A percentile compares a stretch with the other conserved stretches of the same genome.
phyloP scores from a whole-genome alignment of 2,888 invertebrate genomes.

The Drosophila leonis region DNA sequence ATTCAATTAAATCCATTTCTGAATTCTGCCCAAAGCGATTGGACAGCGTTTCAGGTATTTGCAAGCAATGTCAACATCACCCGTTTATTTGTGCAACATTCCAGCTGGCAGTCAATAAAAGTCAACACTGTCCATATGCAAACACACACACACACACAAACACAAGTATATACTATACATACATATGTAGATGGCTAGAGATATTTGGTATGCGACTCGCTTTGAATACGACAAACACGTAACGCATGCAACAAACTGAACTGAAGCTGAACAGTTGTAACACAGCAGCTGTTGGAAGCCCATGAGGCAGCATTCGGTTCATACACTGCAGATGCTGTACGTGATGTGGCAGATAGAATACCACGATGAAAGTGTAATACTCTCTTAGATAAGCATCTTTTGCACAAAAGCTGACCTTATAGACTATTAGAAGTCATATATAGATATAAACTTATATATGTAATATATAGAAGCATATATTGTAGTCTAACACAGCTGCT shows the following conservation, averaged over 20 bases:
- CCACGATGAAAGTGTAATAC: not conserved
- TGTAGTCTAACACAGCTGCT: not conserved
- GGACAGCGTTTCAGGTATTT: slow-evolving; percentile 24
- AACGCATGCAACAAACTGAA: slow-evolving; percentile 21
- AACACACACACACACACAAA: not conserved
- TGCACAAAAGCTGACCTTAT: not conserved
- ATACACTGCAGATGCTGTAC: slow-evolving; percentile 28
- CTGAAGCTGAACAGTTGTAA: slow-evolving; percentile 25
- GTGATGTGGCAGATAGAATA: slow-evolving; percentile 25
- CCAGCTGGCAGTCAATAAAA: slow-evolving; percentile 50
- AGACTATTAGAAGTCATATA: not conserved
- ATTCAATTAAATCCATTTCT: slow-evolving; percentile 15
- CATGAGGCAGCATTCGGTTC: slow-evolving; percentile 20
- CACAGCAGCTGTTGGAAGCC: slow-evolving; percentile 17
- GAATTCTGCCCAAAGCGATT: not conserved
- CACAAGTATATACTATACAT: not conserved
- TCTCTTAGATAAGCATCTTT: not conserved
- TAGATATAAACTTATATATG: too few relatives aligned
- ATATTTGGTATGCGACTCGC: slow-evolving; percentile 21
- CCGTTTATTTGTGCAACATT: slow-evolving; percentile 33
- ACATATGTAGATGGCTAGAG: slow-evolving; percentile 3
- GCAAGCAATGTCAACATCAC: slow-evolving; percentile 33
- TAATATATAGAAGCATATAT: not conserved
- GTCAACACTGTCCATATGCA: slow-evolving; percentile 47
- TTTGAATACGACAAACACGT: slow-evolving; percentile 33